Base-by-base conservation (phyloP, 2,888 invertebrate species). In the Drosophila nr. fundita region DNA sequence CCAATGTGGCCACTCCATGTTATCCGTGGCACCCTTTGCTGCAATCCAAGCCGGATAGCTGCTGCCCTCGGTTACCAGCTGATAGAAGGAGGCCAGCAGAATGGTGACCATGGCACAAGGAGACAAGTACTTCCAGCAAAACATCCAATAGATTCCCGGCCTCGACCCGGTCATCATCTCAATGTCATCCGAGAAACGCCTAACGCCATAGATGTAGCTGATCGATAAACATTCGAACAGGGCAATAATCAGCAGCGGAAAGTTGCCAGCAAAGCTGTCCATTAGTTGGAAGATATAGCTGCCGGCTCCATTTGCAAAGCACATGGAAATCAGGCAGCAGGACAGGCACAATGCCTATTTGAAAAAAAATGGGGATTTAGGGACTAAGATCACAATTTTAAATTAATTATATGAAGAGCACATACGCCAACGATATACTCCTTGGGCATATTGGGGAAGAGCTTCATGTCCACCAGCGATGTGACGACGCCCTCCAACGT, bases 401-500 rank as follows among this genome's bases (percentile, higher is more conserved):
- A 45, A 15, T 24, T 1, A 45, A 45, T 24, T 15, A 24, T 4
- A 24, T 34, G 7, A 21, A 2, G 5, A 11, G 4, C 2, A 76
- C 86, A 76, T 83, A 94, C 94, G 90, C 97, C 97, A 4, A 98
- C 97, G 13, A 98, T 94, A 77, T 96, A 96, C 93, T 98, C 98
- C 93, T 98, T 98, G 68, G 97, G 95, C 67, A 98, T 93, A 92
- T 97, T 97, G 0, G 98, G 98, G 91, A 98, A 97, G 18, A 99
- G 93, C 91, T 98, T 98, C 96, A 99, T 96, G 91, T 99, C 99
- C 50, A 98, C 97, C 70, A 99, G 95, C 2, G 98, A 98, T 0
- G 99, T 99, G 62, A 98, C 97, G 21, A 99, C 98, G 6, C 99
- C 99, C 92, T 99, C 99, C 27, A 99, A 93, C 0, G 98, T 99